Conservation (phyloP, 2,113 vertebrate genomes). For the Columba janthina region DNA sequence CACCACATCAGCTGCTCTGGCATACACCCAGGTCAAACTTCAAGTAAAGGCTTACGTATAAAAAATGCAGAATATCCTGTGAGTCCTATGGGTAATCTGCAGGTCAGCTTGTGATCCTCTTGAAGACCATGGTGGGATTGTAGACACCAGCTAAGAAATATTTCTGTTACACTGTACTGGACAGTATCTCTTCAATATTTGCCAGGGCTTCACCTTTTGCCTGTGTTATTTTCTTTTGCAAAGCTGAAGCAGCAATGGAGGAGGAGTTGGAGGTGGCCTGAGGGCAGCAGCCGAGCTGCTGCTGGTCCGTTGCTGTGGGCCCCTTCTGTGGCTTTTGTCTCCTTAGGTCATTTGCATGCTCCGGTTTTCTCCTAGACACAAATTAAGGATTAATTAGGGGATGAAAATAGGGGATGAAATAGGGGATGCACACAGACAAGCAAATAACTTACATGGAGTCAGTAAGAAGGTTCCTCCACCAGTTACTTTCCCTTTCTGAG, state of each 20-base stretch:
- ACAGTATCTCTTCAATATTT: neutral
- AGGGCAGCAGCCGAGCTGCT: neutral
- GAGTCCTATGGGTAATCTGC: neutral
- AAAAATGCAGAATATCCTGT: neutral
- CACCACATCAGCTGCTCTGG: accelerated
- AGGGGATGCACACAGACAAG: accelerated
- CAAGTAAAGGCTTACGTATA: neutral
- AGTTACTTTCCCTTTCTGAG: neutral
- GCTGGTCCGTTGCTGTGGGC: neutral
- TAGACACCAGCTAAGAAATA: neutral
- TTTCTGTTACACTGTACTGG: neutral
- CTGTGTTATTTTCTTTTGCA: neutral
- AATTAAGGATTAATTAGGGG: no score
- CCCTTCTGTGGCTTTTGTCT: neutral
- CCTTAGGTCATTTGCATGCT: neutral
- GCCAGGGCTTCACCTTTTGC: neutral
- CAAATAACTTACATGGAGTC: neutral
- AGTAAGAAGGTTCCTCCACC: neutral
- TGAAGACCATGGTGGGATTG: neutral
- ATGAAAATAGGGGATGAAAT: neutral
- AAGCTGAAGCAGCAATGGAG: neutral
- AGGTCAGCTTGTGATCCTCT: neutral
- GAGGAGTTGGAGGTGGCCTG: neutral
- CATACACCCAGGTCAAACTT: accelerated
- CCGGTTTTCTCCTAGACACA: neutral